Conservation (phyloP, 2,113 vertebrate genomes). For the Xenotilapia longispinis region DNA sequence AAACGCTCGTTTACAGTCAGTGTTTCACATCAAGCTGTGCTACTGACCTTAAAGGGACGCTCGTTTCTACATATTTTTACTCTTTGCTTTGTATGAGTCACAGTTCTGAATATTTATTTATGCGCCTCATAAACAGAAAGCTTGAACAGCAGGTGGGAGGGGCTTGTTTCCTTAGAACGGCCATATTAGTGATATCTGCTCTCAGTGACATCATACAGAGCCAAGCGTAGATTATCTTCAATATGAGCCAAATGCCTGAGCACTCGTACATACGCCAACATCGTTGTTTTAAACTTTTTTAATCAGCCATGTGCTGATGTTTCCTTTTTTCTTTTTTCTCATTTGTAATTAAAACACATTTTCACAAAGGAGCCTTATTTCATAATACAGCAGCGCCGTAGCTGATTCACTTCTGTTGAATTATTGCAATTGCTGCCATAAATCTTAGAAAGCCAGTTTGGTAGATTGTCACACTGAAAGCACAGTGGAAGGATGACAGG, state of each 20-base stretch:
- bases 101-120: neutral
- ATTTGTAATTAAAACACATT: neutral
- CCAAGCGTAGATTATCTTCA: neutral
- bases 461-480: neutral
- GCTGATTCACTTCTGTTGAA: neutral
- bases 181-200: neutral
- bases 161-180: neutral
- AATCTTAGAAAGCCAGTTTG: neutral
- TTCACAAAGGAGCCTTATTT: neutral
- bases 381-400: neutral
- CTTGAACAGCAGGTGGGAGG: neutral
- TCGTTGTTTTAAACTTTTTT: neutral
- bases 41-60: neutral
- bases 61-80: neutral
- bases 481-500: neutral
- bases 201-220: neutral
- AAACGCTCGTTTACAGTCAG: neutral
- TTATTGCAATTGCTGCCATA: neutral
- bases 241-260: neutral
- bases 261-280: neutral
- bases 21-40: neutral
- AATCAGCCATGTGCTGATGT: neutral
- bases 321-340: neutral
- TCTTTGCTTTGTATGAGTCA: neutral
- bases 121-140: neutral